Base-by-base conservation (phyloP, 2,113 vertebrate genomes). In the Catharus bicknelli region DNA sequence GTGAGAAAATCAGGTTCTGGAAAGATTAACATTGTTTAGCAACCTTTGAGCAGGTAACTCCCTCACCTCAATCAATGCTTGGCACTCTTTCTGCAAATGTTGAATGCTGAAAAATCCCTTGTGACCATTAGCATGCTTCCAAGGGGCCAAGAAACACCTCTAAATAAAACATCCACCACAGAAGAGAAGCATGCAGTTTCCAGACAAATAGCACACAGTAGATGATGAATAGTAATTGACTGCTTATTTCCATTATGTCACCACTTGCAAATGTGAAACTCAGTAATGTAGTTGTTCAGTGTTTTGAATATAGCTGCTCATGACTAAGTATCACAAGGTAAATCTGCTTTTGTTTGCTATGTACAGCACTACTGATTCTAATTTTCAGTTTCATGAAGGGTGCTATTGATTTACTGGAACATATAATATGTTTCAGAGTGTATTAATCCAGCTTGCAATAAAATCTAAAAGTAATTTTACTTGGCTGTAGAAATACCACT, bases 381-480 rank as follows among this genome's bases (percentile, higher is more conserved):
- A 70, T 81, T 83, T 85, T 66, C 55, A 59, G 29, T 81, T 90
- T 88, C 38, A n/a, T 25, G 29, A 74, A 47, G 17, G 9, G 11
- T 1, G 5, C 12, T 63, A 45, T 32, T 53, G 25, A 69, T 88
- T 76, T 75, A 64, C 19, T 75, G 9, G 22, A 80, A 34, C 14
- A 54, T 15, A n/a, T 43, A 43, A 18, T 36, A 67, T 43, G 7
- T 70, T 90, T 88, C 80, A 81, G 47, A 74, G 26, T 5, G 8
- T 5, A 63, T 78, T 86, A 89, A 94, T 63, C 18, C 53, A 53
- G 43, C 21, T 25, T 0, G 0, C 50, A 90, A 72, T 20, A 87
- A 27, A 38, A 55, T 12, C 77, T 70, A 64, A 59, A 92, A 89
- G 69, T 66, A 90, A 91, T 90, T 94, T 88, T 67, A 82, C 45